Evolutionary conservation across 2,888 invertebrate genomes (phyloP), one percentile per base, ranked within the genome.

Genomic region (Megaustenia siamemsis): DNA sequence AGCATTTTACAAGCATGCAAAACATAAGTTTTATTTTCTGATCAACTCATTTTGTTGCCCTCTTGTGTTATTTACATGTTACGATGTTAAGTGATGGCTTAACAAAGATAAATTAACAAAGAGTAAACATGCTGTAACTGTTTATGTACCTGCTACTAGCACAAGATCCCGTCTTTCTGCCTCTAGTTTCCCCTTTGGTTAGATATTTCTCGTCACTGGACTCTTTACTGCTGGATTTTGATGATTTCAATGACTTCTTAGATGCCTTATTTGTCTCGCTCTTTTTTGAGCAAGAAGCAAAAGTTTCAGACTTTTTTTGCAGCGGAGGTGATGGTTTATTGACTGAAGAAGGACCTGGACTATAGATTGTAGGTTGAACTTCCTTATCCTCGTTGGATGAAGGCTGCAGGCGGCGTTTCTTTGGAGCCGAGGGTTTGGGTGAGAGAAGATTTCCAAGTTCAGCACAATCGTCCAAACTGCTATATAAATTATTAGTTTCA

Each of bases 101-200:
- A 4, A 56, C 56, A 12, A 18, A 18, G 24, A 56, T 21, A 56
- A 56, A 56, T 45, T 12, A 10, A 10, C 45, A 45, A 45, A 12
- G n/a, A 35, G 3, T 32, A 28, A 32, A n/a, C 12, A 68, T 12
- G 32, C 66, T 68, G 24, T 68, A 35, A 68, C 4, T 15, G 28
- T 49, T 1, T 8, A 10, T 38, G 85, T 85, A 91, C 92, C 95
- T 95, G 93, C 95, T 95, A 91, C 95, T 95, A 87, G 96, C 95
- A 94, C 96, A 96, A 92, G 96, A 95, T 94, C 96, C 96, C 96
- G 96, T 96, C 89, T 91, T 92, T 89, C 89, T 92, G 88, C 83
- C 83, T 83, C 85, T 66, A 35, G 77, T 81, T 71, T 78, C 85
- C 18, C 86, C 83, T 71, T 83, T 86, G n/a, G 77, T 32, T 21